Conservation (phyloP, 2,797 vertebrate species). For the Pteronotus mesoamericanus region DNA sequence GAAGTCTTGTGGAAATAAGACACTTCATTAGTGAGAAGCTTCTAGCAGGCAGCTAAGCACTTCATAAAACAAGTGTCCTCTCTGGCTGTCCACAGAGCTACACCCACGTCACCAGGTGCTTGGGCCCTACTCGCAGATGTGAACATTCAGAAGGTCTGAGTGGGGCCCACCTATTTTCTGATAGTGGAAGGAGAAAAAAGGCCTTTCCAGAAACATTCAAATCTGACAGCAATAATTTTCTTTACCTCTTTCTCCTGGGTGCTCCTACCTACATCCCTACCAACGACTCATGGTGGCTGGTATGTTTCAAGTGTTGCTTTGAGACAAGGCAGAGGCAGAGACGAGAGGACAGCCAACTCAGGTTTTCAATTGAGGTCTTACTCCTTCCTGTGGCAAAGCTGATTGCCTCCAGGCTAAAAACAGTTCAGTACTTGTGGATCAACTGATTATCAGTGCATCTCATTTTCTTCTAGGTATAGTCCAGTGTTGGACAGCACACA, state of each 20-base stretch:
- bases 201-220: neutral
- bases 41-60: neutral
- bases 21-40: neutral
- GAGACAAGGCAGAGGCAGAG: neutral
- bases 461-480: neutral
- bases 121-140: neutral
- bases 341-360: neutral
- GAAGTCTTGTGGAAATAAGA: neutral
- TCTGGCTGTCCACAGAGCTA: neutral
- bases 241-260: neutral
- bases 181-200: neutral
- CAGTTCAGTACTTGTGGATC: neutral
- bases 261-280: neutral
- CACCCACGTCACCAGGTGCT: neutral
- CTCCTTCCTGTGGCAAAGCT: neutral
- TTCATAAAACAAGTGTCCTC: neutral
- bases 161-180: neutral
- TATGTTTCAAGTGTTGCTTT: neutral
- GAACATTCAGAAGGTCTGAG: neutral
- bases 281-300: neutral
- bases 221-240: neutral
- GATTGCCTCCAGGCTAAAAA: neutral
- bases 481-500: neutral
- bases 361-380: neutral
- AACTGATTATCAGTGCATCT: neutral